Conservation (phyloP, 2,888 invertebrate species). For the Pristionchus maxplancki region DNA sequence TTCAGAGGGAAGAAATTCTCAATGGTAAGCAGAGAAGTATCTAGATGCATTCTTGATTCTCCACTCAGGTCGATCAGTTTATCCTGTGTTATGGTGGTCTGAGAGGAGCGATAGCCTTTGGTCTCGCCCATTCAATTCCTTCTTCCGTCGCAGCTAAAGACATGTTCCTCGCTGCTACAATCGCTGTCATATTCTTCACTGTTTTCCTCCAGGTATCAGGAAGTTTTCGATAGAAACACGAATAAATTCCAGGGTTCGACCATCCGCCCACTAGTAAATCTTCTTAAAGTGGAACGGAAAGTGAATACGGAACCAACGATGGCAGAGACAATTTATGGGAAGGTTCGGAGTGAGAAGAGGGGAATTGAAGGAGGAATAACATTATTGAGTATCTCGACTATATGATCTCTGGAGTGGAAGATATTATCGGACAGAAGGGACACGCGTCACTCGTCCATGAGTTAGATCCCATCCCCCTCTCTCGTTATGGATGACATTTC, state of each 20-base stretch:
- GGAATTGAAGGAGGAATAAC: neutral
- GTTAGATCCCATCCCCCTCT: constrained; percentile 50
- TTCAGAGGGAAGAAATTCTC: constrained; percentile 83
- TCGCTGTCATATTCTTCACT: constrained; percentile 97
- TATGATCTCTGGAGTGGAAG: constrained; percentile 96
- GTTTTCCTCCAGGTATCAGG: constrained; percentile 90
- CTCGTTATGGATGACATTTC: neutral
- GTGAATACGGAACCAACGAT: constrained; percentile 92
- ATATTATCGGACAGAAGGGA: constrained; percentile 95
- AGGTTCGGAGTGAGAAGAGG: constrained; percentile 82
- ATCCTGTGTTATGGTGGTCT: constrained; percentile 97
- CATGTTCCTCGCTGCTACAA: constrained; percentile 94
- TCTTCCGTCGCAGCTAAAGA: constrained; percentile 87
- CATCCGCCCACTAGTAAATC: constrained; percentile 94
- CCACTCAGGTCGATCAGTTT: constrained; percentile 84
- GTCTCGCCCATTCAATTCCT: constrained; percentile 89
- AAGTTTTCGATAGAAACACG: neutral
- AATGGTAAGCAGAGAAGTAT: constrained; percentile 48
- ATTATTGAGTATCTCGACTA: constrained; percentile 92
- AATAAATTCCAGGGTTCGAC: constrained; percentile 87
- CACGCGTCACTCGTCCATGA: constrained; percentile 70
- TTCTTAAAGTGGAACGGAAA: constrained; percentile 92
- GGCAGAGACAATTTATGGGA: constrained; percentile 96
- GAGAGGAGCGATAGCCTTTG: constrained; percentile 96
- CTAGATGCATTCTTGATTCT: constrained; percentile 80